A percentile compares a stretch with the other conserved stretches of the same genome.
Evolutionary conservation across 2,888 invertebrate genomes (phyloP).

Genomic region (Coleophora flavipennella): DNA sequence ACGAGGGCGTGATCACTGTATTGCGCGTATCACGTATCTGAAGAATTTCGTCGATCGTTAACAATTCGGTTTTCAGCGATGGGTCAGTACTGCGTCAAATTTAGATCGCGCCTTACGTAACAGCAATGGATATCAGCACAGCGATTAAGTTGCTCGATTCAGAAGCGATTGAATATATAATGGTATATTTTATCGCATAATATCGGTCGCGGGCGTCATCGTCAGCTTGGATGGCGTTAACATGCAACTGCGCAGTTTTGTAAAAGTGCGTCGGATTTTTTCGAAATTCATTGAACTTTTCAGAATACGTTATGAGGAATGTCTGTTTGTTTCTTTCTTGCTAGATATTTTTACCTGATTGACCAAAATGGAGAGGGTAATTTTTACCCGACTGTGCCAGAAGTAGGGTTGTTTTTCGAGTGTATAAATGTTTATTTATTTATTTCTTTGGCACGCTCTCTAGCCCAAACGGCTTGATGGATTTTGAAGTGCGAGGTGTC

Average conservation of each 20-base stretch:
- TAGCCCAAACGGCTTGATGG: too few relatives aligned
- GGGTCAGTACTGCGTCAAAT: constrained; percentile 11
- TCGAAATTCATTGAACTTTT: not conserved
- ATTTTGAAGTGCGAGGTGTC: too few relatives aligned
- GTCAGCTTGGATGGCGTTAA: constrained; percentile 49
- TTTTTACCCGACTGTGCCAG: too few relatives aligned
- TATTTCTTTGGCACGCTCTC: too few relatives aligned
- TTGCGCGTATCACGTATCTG: constrained; percentile 16
- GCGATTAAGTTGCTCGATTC: constrained; percentile 19
- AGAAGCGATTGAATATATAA: constrained; percentile 23
- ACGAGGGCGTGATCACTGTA: constrained; percentile 27
- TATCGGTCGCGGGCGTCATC: constrained; percentile 46
- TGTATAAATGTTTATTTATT: too few relatives aligned
- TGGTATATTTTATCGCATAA: constrained; percentile 52
- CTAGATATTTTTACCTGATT: too few relatives aligned
- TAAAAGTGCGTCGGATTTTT: constrained; percentile 36
- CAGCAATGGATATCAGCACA: constrained; percentile 23
- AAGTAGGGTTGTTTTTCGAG: too few relatives aligned
- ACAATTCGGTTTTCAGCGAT: constrained; percentile 22
- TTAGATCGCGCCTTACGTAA: constrained; percentile 16
- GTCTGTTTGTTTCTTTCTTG: too few relatives aligned
- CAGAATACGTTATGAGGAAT: too few relatives aligned
- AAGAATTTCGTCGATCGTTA: constrained; percentile 15
- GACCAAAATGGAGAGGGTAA: too few relatives aligned
- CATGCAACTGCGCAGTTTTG: constrained; percentile 54